These are phyloP conservation scores for Strix occidentalis DNA, from an alignment of 2,797 vertebrate species.

Conservation along the genomic window DNA sequence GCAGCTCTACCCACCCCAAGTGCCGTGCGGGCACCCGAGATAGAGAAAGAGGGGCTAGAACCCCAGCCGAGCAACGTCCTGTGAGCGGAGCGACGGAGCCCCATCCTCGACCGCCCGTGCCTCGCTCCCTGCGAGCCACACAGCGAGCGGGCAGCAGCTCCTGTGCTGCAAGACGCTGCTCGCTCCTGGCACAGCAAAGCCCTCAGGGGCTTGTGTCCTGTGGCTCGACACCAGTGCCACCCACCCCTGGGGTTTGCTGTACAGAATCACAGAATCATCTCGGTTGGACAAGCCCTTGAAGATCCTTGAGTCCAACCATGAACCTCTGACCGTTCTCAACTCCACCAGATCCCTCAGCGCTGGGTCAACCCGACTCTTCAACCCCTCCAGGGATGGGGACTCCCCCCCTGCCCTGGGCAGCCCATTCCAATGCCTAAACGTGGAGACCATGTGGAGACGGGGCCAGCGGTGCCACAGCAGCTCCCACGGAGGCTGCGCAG, in stretches of 20 bases:
- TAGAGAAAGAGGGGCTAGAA: neutral
- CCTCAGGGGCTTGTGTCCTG: neutral
- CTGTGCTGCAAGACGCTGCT: neutral
- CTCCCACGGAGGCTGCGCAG: accelerated
- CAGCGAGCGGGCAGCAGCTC: neutral
- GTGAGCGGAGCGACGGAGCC: neutral
- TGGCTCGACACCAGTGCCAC: neutral
- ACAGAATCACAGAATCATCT: too few relatives aligned
- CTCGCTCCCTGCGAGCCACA: accelerated
- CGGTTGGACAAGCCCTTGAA: too few relatives aligned
- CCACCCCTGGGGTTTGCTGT: neutral
- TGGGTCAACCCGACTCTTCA: too few relatives aligned
- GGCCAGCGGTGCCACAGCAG: accelerated
- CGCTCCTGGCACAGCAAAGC: neutral
- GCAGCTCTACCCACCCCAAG: neutral
- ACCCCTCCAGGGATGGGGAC: too few relatives aligned
- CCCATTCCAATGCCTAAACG: too few relatives aligned
- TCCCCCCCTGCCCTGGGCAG: too few relatives aligned
- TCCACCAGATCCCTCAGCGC: too few relatives aligned
- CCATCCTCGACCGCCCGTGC: neutral
- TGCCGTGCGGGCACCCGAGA: neutral
- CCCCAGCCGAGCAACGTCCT: neutral
- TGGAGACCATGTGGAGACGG: neutral
- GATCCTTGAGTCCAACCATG: too few relatives aligned
- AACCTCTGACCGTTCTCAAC: too few relatives aligned